Evolutionary conservation across 2,113 vertebrate species (phyloP), one percentile per base, ranked within the genome.

Genomic region (Arothron firmamentum): DNA sequence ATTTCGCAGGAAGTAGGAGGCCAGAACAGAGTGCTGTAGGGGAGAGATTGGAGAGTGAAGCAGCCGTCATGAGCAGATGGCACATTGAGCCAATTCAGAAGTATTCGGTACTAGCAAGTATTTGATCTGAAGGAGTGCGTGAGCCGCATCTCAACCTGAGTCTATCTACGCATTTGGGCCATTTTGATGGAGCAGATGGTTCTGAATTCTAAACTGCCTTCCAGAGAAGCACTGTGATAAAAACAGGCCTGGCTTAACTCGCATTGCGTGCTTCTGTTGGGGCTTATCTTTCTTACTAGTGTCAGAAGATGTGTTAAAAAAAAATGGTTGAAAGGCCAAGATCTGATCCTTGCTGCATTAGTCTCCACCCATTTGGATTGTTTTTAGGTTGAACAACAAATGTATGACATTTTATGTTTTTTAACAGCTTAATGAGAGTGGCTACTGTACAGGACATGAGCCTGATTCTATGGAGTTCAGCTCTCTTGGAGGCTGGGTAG

Each of bases 391-490:
- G 43, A 62, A 65, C 31, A 61, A 72, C 54, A 62, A 17, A 8
- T 61, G 45, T 56, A 21, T 51, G 14, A 12, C 52, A 25, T 53
- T 10, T 50, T 52, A 57, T 64, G n/a, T 61, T 50, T 54, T 80
- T 88, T 79, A 76, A 3, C 85, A 99, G 97, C 94, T 99, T 83
- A 94, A 93, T 83, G 94, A 97, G 91, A 93, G 89, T 48, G 95
- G 97, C 62, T 99, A 96, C 88, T 99, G 96, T 84, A 98, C 95
- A 52, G 97, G 97, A 70, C 97, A 99, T 46, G 97, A 99, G 85
- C 96, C 97, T 17, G 97, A 98, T 86, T 99, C 97, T 56, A 93
- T 97, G 92, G 97, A 99, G 83, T 99, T 99, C 88, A 99, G 97
- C 75, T 96, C 96, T 19, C 85, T 99, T 49, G 97, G 97, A 63